These are phyloP conservation scores for Anarhynchus alexandrinus DNA, from an alignment of 2,113 vertebrate genomes.

Conservation along the genomic window DNA sequence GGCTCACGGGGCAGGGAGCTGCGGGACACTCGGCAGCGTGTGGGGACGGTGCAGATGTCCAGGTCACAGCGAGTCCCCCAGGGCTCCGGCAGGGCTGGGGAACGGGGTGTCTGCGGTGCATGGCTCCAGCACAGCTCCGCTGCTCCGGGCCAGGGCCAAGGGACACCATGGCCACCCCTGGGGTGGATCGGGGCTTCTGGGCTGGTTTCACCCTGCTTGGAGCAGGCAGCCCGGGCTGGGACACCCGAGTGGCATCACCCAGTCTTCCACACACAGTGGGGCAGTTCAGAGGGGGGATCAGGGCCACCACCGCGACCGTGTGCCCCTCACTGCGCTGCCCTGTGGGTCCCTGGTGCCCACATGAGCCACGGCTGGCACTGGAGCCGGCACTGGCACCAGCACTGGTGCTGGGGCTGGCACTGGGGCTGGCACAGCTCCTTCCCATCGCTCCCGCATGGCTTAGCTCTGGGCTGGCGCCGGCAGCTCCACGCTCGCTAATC, in stretches of 20 bases:
- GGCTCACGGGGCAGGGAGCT: neutral
- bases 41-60: no score
- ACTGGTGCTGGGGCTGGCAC: neutral
- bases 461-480: neutral
- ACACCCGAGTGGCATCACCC: neutral
- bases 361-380: rapidly evolving
- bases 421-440: neutral
- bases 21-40: rapidly evolving
- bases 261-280: no score
- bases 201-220: no score
- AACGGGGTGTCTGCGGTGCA: rapidly evolving
- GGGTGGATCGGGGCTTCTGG: neutral
- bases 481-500: neutral
- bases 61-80: rapidly evolving
- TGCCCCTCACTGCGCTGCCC: neutral
- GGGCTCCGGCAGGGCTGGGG: rapidly evolving
- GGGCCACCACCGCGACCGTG: rapidly evolving
- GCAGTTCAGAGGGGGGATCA: neutral
- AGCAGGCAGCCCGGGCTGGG: neutral
- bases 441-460: neutral
- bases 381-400: no score
- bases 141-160: neutral
- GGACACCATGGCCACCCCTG: no score
- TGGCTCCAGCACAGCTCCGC: neutral
- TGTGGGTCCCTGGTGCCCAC: neutral